Conservation (phyloP, 1,140 invertebrate species). For the Choristoneura fumiferana region DNA sequence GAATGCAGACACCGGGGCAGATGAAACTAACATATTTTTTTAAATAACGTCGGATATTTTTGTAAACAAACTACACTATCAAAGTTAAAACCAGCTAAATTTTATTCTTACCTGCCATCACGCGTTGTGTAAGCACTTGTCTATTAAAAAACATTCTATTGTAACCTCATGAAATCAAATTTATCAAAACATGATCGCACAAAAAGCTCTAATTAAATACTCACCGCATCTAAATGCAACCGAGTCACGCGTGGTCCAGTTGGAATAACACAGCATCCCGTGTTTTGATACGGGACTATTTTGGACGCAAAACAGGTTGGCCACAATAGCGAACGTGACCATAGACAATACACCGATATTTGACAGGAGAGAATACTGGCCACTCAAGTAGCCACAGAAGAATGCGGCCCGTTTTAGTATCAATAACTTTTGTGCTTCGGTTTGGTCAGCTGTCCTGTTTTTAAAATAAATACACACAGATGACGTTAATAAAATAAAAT, state of each 20-base stretch:
- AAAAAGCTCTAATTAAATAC: constrained; percentile 43
- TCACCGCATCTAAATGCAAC: constrained; percentile 31
- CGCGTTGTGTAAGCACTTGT: no score
- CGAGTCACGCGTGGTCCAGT: constrained; percentile 58
- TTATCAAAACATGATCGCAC: no score
- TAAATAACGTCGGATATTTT: no score
- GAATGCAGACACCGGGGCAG: no score
- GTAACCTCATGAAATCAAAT: no score
- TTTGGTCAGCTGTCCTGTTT: constrained; percentile 37
- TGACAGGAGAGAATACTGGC: constrained; percentile 20
- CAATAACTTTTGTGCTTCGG: constrained; percentile 25
- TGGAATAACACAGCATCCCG: constrained; percentile 70
- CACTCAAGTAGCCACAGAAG: constrained; percentile 28
- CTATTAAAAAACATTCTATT: neutral
- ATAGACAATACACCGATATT: constrained; percentile 34
- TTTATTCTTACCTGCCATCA: no score
- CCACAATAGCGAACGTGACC: constrained; percentile 40
- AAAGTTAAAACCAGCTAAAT: no score
- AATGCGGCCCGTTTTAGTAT: constrained; percentile 28
- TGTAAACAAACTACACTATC: no score
- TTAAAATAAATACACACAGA: neutral
- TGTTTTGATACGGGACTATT: constrained; percentile 34
- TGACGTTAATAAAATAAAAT: neutral
- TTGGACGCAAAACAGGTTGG: neutral
- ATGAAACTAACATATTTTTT: no score